Evolutionary conservation across 2,797 vertebrate species (phyloP), one percentile per base, ranked within the genome.

Genomic region (Silurus aristotelis): DNA sequence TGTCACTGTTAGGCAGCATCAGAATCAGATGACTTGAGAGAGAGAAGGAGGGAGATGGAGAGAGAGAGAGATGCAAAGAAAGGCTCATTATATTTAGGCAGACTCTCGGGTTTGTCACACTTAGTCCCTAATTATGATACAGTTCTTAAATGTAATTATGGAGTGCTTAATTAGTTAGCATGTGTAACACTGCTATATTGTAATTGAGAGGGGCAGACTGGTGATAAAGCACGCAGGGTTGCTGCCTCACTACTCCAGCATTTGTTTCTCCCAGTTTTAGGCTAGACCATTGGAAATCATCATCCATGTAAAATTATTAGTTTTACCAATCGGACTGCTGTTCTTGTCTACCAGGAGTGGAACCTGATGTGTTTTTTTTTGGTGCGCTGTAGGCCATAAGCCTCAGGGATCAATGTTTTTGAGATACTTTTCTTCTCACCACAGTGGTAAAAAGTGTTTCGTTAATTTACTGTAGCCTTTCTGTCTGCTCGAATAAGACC

Each of bases 1-100:
- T 90, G 87, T 75, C 60, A 79, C 46, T 80, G 58, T 83, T 56
- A 76, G 20, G 61, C 13, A 67, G 13, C 60, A 82, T 86, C 75
- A 84, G 60, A 72, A 17, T 10, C 14, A 17, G 48, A 56, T 52
- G 10, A 72, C 2, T 67, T 15, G 15, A 38, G 15, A 68, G 15
- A 68, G 15, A 66, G 66, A 68, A 27, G 7, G 14, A 67, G 25
- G 27, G 64, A 66, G 64, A 27, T 10, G 27, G 64, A 66, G 64
- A 20, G 31, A 70, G 67, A 86, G 78, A 87, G 56, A 63, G n/a
- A 52, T 17, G 67, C 83, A 56, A 46, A 27, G 22, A 27, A 48
- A 48, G 5, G 10, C 70, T 72, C 8, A 13, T n/a, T 22, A 22
- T 15, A 22, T 72, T 48, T 48, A 6, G 17, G 15, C 14, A 71